Conservation (phyloP, 2,113 vertebrate genomes). For the Rhabdomys dilectus region DNA sequence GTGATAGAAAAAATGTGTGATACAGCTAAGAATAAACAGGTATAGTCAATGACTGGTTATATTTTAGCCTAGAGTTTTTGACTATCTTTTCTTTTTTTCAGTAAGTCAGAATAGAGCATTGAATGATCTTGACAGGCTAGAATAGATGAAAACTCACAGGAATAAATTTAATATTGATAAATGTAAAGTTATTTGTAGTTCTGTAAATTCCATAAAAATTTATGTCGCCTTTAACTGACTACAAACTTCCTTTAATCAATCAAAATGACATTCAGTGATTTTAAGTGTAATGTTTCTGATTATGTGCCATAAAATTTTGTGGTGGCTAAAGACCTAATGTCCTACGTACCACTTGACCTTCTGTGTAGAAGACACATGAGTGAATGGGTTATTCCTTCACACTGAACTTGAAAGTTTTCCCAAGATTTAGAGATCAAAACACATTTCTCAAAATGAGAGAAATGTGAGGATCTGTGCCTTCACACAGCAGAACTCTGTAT, state of each 20-base stretch:
- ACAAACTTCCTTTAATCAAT: not conserved
- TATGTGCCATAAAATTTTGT: not conserved
- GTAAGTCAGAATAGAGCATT: conserved; percentile 45
- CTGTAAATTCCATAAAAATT: not conserved
- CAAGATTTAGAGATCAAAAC: not conserved
- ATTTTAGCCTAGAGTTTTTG: conserved; percentile 50
- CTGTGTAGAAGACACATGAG: not conserved
- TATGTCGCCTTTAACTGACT: not conserved
- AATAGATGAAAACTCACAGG: not conserved
- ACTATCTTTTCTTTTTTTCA: conserved; percentile 35
- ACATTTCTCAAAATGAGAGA: not conserved
- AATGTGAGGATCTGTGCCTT: not conserved
- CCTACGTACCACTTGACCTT: not conserved
- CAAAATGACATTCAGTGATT: not conserved
- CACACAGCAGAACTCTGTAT: not conserved
- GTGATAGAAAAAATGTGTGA: conserved; percentile 64
- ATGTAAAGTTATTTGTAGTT: conserved; percentile 35
- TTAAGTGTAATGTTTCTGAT: not conserved
- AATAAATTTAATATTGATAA: not conserved
- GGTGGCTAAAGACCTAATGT: not conserved
- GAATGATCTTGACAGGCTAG: conserved; percentile 61
- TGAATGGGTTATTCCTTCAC: not conserved
- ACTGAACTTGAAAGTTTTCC: not conserved
- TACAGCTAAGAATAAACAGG: conserved; percentile 60
- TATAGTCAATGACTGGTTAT: conserved; percentile 70